Evolutionary conservation across 2,888 invertebrate species (phyloP).

Genomic region (Nomada goodeniana): DNA sequence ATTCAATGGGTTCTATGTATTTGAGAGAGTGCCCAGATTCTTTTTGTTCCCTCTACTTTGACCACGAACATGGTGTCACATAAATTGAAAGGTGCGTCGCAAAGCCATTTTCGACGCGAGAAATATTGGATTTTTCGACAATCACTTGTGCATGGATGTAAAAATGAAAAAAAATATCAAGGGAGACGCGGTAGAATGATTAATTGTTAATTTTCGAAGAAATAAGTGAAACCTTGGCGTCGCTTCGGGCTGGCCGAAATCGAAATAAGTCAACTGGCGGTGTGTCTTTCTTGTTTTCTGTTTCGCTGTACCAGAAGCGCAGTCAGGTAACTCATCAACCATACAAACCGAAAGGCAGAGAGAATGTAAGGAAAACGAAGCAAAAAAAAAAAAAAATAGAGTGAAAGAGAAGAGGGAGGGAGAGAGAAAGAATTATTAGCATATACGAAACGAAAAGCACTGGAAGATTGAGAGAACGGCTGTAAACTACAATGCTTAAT

Average conservation of each 20-base stretch:
- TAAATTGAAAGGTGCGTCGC: too few relatives aligned
- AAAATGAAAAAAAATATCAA: not conserved
- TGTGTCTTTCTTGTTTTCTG: constrained; percentile 81
- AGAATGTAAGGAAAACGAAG: constrained; percentile 51
- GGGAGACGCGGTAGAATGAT: constrained; percentile 31
- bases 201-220: constrained; percentile 47
- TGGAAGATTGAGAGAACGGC: constrained; percentile 23
- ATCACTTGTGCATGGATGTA: too few relatives aligned
- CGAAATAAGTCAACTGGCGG: constrained; percentile 74
- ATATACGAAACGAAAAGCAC: constrained; percentile 6
- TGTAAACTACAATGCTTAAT: constrained; percentile 15
- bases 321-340: constrained; percentile 81
- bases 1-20: too few relatives aligned
- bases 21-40: too few relatives aligned
- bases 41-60: too few relatives aligned
- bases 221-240: constrained; percentile 40
- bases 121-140: too few relatives aligned
- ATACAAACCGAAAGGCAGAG: constrained; percentile 52
- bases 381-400: constrained; percentile 9
- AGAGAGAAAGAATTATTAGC: constrained; percentile 17
- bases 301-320: constrained; percentile 83
- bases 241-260: constrained; percentile 66
- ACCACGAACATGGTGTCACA: too few relatives aligned
- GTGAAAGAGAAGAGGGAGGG: constrained; percentile 18
- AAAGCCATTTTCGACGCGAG: too few relatives aligned